A percentile compares a stretch with the other conserved stretches of the same genome.
phyloP scores from a whole-genome alignment of 1,140 invertebrate species.

The Chlorops oryzae region DNA sequence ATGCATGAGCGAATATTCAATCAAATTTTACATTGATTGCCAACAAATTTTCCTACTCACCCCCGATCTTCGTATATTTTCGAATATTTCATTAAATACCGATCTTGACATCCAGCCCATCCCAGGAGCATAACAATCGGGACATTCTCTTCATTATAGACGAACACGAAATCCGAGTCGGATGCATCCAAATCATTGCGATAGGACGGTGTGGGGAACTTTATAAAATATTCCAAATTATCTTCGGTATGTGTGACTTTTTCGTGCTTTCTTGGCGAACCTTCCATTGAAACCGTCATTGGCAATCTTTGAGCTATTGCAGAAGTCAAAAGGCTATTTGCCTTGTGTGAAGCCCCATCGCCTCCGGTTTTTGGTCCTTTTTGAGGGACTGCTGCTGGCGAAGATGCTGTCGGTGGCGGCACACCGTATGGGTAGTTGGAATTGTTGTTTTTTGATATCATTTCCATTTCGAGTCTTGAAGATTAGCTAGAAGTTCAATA shows the following conservation, averaged over 20 bases:
- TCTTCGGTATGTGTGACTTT: constrained; percentile 36
- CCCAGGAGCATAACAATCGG: constrained; percentile 70
- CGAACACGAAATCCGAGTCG: constrained; percentile 52
- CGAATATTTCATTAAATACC: constrained; percentile 70
- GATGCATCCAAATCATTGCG: constrained; percentile 23
- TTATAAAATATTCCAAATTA: constrained; percentile 58
- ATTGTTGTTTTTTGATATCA: no score
- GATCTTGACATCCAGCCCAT: constrained; percentile 73
- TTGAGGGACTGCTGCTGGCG: no score
- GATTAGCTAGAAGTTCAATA: no score
- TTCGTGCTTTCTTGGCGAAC: no score
- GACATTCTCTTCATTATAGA: constrained; percentile 56
- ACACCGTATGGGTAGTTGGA: no score
- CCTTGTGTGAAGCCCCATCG: no score
- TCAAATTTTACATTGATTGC: neutral
- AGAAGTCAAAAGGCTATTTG: no score
- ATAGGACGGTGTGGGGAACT: constrained; percentile 53
- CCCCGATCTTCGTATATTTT: constrained; percentile 69
- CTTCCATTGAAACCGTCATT: no score
- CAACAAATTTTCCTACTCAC: constrained; percentile 47
- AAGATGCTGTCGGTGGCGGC: no score
- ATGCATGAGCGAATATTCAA: constrained; percentile 15
- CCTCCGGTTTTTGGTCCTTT: no score
- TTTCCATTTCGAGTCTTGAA: no score
- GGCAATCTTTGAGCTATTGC: no score